Evolutionary conservation across 2,797 vertebrate genomes (phyloP), one percentile per base, ranked within the genome.

Genomic region (Limnodromus scolopaceus): DNA sequence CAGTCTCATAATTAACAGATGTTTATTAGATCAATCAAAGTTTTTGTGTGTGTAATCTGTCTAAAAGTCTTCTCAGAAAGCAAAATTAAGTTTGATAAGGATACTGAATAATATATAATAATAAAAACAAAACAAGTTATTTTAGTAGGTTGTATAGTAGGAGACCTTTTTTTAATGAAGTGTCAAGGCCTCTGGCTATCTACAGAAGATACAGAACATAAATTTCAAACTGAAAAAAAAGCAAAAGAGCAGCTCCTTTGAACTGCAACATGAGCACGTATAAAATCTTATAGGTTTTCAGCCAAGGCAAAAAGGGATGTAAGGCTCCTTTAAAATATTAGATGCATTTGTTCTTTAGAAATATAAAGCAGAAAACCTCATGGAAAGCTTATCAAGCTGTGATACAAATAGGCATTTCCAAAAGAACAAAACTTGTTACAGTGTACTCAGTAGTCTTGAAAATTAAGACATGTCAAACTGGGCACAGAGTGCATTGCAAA

Each of bases 401-500:
- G 45, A 30, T 14, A 76, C 18, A 16, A 84, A 85, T 9, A 79
- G 13, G 4, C 23, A 55, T 19, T 48, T 15, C 27, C 36, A 68
- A 32, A 28, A 60, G 32, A 87, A 28, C 4, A 72, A 3, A 55
- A n/a, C 6, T 74, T 60, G 16, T 25, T 92, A 64, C 48, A 75
- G 36, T 9, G 13, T 34, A 43, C 28, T 70, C 53, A n/a, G 10
- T 54, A 46, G 10, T 48, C 39, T 36, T 74, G 46, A 80, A 80
- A 90, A 86, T 30, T 34, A 36, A 80, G 24, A 15, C 2, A 13
- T 11, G 2, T 55, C 39, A 66, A 55, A 48, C 10, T 19, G 7
- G 48, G 5, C 10, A 54, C 9, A 36, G 2, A 51, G 3, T 1
- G 0, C 16, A 46, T 16, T 51, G 30, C 9, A 70, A 46, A 83